A percentile compares a stretch with the other conserved stretches of the same genome.
Evolutionary conservation across 2,888 invertebrate genomes (phyloP).

Genomic region (Exephanes ischioxanthus): DNA sequence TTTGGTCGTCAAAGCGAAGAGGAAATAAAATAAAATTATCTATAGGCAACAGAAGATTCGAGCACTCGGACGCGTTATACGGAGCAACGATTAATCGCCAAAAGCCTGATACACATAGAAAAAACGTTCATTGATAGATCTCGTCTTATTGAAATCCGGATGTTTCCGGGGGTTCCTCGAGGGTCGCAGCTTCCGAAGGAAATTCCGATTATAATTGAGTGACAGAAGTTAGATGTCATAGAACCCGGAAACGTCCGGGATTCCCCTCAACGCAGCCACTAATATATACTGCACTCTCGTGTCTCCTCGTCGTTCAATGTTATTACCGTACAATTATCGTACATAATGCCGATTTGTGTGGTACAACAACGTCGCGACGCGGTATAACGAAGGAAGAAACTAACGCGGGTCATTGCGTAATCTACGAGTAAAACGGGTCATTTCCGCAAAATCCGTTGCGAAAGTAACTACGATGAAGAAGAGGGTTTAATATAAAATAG

Average conservation of each 20-base stretch:
- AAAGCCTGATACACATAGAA: no score
- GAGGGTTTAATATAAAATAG: not conserved
- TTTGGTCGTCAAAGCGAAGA: no score
- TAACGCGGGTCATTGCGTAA: constrained; percentile 20
- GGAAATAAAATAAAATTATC: no score
- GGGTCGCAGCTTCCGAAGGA: no score
- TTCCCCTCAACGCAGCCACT: constrained; percentile 27
- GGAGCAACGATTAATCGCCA: no score
- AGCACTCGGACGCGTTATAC: no score
- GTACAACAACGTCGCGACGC: not conserved
- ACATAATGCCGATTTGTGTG: not conserved
- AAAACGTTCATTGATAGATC: no score
- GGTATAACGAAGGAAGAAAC: constrained; percentile 3
- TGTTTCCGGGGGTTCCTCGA: no score
- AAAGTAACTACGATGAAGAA: constrained; percentile 4
- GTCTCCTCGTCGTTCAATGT: constrained; percentile 5
- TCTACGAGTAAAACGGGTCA: not conserved
- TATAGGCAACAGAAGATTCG: no score
- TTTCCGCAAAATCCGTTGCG: not conserved
- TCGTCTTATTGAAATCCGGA: no score
- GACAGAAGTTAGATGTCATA: constrained; percentile 9
- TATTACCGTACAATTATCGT: constrained; percentile 1
- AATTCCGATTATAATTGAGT: not conserved
- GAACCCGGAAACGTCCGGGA: constrained; percentile 39
- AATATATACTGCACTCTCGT: not conserved